These are phyloP conservation scores for Rutpela maculata DNA, from an alignment of 2,888 invertebrate species.

Conservation along the genomic window DNA sequence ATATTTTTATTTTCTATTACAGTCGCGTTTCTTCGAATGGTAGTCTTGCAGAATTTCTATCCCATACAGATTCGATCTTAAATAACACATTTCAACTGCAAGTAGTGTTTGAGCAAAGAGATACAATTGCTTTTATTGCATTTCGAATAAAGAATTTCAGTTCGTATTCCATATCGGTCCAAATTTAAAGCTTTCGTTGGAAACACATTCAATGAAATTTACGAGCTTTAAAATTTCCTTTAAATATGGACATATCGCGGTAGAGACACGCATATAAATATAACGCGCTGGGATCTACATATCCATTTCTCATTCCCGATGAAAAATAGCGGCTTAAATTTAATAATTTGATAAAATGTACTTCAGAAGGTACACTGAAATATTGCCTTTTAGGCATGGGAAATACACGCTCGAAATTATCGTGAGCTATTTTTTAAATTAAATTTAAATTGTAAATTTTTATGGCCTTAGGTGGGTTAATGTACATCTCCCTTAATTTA, in stretches of 20 bases:
- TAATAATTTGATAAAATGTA: conserved; percentile 41
- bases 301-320: conserved; percentile 40
- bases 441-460: conserved; percentile 39
- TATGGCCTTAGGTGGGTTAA: conserved; percentile 9
- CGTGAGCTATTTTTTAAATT: conserved; percentile 36
- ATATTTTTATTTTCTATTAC: too few relatives aligned
- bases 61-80: too few relatives aligned
- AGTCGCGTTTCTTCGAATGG: too few relatives aligned
- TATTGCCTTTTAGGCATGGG: conserved; percentile 32
- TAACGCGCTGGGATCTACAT: conserved; percentile 36
- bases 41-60: too few relatives aligned
- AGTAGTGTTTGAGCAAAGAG: not conserved
- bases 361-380: conserved; percentile 38
- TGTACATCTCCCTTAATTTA: conserved; percentile 30
- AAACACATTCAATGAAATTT: conserved; percentile 41
- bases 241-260: conserved; percentile 47
- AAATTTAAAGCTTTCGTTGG: conserved; percentile 22
- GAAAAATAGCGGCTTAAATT: conserved; percentile 42
- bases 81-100: not conserved
- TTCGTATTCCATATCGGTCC: conserved; percentile 9
- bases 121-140: not conserved
- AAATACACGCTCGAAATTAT: conserved; percentile 33
- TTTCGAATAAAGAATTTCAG: conserved; percentile 13
- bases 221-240: conserved; percentile 45
- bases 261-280: conserved; percentile 46